Evolutionary conservation across 92 coral and sea anemone species (phyloP).

Genomic region (Virgularia gustaviana): DNA sequence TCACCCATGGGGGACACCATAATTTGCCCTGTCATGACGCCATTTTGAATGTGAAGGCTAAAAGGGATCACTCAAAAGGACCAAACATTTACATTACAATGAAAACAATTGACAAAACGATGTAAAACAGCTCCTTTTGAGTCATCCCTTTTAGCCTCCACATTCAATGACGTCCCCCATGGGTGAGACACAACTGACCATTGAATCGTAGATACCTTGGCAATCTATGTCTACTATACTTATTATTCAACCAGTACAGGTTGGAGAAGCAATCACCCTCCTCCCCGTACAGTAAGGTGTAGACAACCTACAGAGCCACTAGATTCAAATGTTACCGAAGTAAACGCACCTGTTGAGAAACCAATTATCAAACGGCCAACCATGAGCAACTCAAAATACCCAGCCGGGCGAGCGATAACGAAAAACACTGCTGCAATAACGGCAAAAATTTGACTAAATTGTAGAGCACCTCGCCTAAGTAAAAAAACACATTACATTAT

Average conservation of each 20-base stretch:
- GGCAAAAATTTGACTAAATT: conserved; percentile 13
- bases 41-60: no score
- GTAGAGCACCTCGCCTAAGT: neutral
- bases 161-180: neutral
- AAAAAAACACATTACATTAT: neutral
- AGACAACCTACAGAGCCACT: neutral
- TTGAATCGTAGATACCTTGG: no score
- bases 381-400: neutral
- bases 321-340: neutral
- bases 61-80: no score
- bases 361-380: conserved; percentile 1
- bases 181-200: no score
- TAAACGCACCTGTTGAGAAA: conserved; percentile 5
- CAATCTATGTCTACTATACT: no score
- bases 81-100: no score
- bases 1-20: no score
- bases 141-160: no score
- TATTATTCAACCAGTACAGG: neutral
- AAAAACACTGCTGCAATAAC: conserved; percentile 13
- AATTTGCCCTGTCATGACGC: no score
- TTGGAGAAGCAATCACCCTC: no score
- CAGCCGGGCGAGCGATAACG: conserved; percentile 4
- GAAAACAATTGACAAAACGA: neutral
- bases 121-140: no score
- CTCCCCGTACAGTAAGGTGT: neutral